phyloP scores from a whole-genome alignment of 2,888 invertebrate genomes.

The Stratiomys singularior region DNA sequence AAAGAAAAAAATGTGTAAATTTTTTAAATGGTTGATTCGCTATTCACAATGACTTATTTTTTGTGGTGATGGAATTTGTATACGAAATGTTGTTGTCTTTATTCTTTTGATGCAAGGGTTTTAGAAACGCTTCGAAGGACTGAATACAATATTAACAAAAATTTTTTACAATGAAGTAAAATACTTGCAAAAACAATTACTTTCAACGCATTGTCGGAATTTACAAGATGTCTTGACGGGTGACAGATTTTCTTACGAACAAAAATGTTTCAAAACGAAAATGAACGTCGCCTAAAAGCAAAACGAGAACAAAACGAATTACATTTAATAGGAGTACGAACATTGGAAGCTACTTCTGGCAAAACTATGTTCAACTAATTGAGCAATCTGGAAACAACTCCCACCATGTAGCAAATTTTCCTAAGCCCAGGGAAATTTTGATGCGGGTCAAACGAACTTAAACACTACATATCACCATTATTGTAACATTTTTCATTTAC shows the following conservation, averaged over 20 bases:
- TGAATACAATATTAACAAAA: constrained; percentile 24
- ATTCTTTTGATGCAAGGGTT: neutral
- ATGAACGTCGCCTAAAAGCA: too few species aligned
- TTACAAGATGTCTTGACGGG: neutral
- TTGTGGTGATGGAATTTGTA: neutral
- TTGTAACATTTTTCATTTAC: constrained; percentile 14
- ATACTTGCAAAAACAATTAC: too few species aligned
- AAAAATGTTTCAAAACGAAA: too few species aligned
- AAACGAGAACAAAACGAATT: too few species aligned
- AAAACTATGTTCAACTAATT: too few species aligned
- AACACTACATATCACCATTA: constrained; percentile 44
- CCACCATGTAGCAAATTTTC: neutral
- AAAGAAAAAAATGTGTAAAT: neutral
- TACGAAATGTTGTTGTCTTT: neutral
- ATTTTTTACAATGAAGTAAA: too few species aligned
- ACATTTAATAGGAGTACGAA: too few species aligned
- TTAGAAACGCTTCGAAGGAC: neutral
- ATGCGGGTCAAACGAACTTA: constrained; percentile 29
- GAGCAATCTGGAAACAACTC: neutral
- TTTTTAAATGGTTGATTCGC: constrained; percentile 6
- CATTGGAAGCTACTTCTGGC: too few species aligned
- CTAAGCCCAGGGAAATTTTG: neutral
- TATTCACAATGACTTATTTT: constrained; percentile 13
- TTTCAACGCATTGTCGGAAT: neutral
- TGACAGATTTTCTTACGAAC: neutral